Evolutionary conservation across 1,140 invertebrate genomes (phyloP), one percentile per base, ranked within the genome.

Genomic region (Palaemon carinicauda): DNA sequence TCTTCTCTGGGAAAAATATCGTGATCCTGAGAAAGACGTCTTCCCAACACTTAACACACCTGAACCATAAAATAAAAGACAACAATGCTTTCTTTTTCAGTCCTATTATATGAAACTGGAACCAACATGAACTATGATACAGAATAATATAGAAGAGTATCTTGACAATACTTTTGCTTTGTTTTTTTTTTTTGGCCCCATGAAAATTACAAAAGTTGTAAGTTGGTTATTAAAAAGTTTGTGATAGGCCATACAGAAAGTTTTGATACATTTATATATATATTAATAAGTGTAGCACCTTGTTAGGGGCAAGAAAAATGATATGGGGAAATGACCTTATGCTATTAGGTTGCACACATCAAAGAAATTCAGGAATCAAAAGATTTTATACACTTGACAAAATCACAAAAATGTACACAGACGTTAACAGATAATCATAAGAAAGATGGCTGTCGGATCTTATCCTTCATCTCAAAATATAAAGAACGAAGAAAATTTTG

Each of bases 221-320:
- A 33, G 65, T 15, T 80, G 52, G 52, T 54, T 79, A 54, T 80
- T 80, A 80, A 60, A 80, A 80, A 80, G 53, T 80, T n/a, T 33
- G 54, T 80, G 51, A 80, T 33, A 80, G 78, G 78, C 53, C 78
- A 60, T 54, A 21, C 24, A 80, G 52, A 60, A 80, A 69, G 78
- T 80, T 80, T 80, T 80, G 78, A 80, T 80, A 80, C 56, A 80
- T 54, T 29, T 52, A 54, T 54, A 31, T 73, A 50, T 75, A 75
- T 75, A 80, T 80, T 60, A 52, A 56, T 80, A 80, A 80, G 78
- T 80, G 78, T 80, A 80, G 78, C 78, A 80, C 78, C 78, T 80
- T 60, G 52, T 54, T 31, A 80, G 60, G 78, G 78, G 78, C 78
- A 80, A 80, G 56, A 80, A 54, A n/a, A 80, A 21, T 60, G 41